Evolutionary conservation across 2,113 vertebrate genomes (phyloP), one percentile per base, ranked within the genome.

Genomic region (Syrmaticus mikado): DNA sequence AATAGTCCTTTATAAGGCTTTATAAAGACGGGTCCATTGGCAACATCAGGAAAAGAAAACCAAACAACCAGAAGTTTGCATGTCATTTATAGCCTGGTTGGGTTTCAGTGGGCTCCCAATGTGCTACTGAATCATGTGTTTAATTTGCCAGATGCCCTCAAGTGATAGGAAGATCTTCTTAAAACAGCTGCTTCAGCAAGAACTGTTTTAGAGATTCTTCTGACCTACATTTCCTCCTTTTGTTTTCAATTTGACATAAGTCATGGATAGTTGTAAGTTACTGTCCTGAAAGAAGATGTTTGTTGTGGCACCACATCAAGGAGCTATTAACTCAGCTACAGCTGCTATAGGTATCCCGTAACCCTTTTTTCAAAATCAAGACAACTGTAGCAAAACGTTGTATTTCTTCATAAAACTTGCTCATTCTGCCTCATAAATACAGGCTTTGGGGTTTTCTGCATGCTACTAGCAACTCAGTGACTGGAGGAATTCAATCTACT

Each of bases 1-100:
- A 84, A 66, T 53, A 32, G 36, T 46, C 89, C 72, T 94, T 80
- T 46, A 38, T 62, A 90, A 95, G 85, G 24, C 50, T 85, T 94
- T 91, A 27, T 50, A 45, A 73, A 83, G 43, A 82, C 14, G 87
- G 0, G 2, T 74, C 67, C 24, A 30, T 38, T 62, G 60, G 15
- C 36, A 87, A 12, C 7, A 41, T 52, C 67, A 77, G 40, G 6
- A 60, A 85, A 68, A 43, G 86, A 65, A 38, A 22, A 27, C n/a
- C n/a, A n/a, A n/a, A n/a, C 9, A 53, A 53, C 10, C 9, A 25
- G 36, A 64, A 76, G n/a, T 21, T 43, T 89, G 60, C 15, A 6
- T 60, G 21, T 77, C 8, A 65, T 85, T 80, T 93, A 40, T 72
- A 64, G 38, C 20, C 55, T 57, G 48, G 7, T 61, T 62, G 14